A percentile compares a stretch with the other conserved stretches of the same genome.
These are phyloP conservation scores for Eugnorisma glareosa DNA, from an alignment of 2,888 invertebrate species.

Conservation along the genomic window DNA sequence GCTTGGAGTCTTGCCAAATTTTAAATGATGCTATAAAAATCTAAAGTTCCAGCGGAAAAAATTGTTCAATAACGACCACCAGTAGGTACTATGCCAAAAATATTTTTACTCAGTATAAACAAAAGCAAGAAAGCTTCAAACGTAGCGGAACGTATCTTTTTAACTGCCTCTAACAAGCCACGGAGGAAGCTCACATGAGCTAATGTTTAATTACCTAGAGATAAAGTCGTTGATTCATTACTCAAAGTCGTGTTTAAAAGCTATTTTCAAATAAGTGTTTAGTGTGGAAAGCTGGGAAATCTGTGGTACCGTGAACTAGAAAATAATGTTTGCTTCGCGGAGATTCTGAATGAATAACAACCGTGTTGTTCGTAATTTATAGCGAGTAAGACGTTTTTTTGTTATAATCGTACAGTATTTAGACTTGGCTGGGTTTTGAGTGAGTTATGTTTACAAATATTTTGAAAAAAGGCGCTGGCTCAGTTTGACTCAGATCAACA, in stretches of 20 bases:
- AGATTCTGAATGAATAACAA: slow-evolving; percentile 56
- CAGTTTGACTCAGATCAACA: not conserved
- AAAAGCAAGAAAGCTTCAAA: slow-evolving; percentile 71
- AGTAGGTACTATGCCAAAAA: slow-evolving; percentile 82
- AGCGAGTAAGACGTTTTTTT: slow-evolving; percentile 45
- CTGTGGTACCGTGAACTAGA: slow-evolving; percentile 41
- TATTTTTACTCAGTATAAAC: slow-evolving; percentile 80
- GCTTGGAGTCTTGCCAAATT: slow-evolving; percentile 84
- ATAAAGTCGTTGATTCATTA: slow-evolving; percentile 65
- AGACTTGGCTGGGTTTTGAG: slow-evolving; percentile 16
- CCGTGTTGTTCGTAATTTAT: slow-evolving; percentile 43
- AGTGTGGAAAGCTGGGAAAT: slow-evolving; percentile 44
- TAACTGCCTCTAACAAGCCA: slow-evolving; percentile 56
- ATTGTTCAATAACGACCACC: slow-evolving; percentile 75
- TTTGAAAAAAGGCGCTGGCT: not conserved
- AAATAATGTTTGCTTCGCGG: slow-evolving; percentile 22
- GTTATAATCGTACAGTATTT: slow-evolving; percentile 12
- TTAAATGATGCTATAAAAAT: slow-evolving; percentile 87
- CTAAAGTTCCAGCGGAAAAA: slow-evolving; percentile 83
- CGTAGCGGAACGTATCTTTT: slow-evolving; percentile 61
- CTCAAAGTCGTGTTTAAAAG: slow-evolving; percentile 44
- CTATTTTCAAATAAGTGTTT: slow-evolving; percentile 60
- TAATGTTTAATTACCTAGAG: slow-evolving; percentile 52
- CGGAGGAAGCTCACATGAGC: slow-evolving; percentile 52
- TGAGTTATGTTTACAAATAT: slow-evolving; percentile 15